Conservation (phyloP, 2,113 vertebrate genomes). For the Epinephelus lanceolatus region DNA sequence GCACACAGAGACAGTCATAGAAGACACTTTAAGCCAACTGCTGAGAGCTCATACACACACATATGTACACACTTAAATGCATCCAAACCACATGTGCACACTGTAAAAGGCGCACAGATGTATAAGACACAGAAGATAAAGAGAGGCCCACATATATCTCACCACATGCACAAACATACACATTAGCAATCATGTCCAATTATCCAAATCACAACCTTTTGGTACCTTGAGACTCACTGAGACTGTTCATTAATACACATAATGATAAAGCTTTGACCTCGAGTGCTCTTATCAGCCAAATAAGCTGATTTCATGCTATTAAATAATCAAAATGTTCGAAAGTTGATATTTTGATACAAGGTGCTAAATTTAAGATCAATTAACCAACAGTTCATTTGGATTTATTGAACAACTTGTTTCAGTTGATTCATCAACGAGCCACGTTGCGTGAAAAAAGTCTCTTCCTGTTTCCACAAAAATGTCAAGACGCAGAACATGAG, state of each 20-base stretch:
- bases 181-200: constrained; percentile 7
- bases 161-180: background rate
- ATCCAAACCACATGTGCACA: background rate
- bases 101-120: background rate
- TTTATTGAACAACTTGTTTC: background rate
- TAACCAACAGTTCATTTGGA: background rate
- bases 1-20: too few species aligned
- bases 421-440: constrained; percentile 1
- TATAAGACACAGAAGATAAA: too few species aligned
- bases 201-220: constrained; percentile 23
- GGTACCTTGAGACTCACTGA: background rate
- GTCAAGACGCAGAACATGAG: background rate
- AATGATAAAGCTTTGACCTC: constrained; percentile 24
- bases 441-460: background rate
- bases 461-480: constrained; percentile 12
- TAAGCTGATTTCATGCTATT: background rate
- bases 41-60: background rate
- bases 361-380: background rate
- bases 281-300: constrained; percentile 18
- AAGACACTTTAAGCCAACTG: too few species aligned
- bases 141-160: background rate
- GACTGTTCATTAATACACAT: constrained; percentile 20
- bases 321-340: background rate
- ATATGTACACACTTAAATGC: background rate
- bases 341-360: background rate